Percentiles rank a stretch among this genome's conserved stretches.
Evolutionary conservation across 2,113 vertebrate species (phyloP).

Genomic region (Mohoua ochrocephala): DNA sequence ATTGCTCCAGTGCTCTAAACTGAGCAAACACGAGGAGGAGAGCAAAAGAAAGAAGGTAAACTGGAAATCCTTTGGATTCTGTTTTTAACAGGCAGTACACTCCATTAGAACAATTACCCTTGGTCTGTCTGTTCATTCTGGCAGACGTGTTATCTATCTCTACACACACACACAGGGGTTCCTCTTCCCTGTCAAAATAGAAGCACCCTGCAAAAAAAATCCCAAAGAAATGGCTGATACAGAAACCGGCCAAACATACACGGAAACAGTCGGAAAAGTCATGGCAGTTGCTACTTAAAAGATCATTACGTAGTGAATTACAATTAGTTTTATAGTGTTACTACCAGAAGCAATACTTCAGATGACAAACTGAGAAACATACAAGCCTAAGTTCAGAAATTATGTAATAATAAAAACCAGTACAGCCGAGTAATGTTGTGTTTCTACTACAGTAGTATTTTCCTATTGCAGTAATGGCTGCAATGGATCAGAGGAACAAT

Average conservation of each 20-base stretch:
- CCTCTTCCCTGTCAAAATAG: background rate
- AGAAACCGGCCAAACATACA: background rate
- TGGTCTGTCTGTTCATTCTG: background rate
- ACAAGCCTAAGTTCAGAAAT: background rate
- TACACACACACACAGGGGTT: background rate
- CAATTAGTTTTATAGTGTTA: background rate
- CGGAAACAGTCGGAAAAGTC: background rate
- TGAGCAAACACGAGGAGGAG: background rate
- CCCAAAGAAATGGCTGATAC: background rate
- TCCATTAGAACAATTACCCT: background rate
- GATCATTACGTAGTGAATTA: background rate
- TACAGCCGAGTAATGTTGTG: background rate
- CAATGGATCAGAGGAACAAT: background rate
- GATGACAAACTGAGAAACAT: background rate
- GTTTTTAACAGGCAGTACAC: background rate
- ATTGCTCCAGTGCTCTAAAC: background rate
- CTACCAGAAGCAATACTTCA: background rate
- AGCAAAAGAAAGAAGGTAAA: background rate
- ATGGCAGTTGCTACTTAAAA: fast-evolving
- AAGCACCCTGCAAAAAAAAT: background rate
- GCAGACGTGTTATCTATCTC: background rate
- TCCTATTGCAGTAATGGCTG: background rate
- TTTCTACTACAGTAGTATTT: background rate
- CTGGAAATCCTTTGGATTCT: background rate
- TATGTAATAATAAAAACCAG: background rate